Percentiles rank a stretch among this genome's conserved stretches.
phyloP scores from a whole-genome alignment of 2,113 vertebrate genomes.

The Pogona vitticeps region DNA sequence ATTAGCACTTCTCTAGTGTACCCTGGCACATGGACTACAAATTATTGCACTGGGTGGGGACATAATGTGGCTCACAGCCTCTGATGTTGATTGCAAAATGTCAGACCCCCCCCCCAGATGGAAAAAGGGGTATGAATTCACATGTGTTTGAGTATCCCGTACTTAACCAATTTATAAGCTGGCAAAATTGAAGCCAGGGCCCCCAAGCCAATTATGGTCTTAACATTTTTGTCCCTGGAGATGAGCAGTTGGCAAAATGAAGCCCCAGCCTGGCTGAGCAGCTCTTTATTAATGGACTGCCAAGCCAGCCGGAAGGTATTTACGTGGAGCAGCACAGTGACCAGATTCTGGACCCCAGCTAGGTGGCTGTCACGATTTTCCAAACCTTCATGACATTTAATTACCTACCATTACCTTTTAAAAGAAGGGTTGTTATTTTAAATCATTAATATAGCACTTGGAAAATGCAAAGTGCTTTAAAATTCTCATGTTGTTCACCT shows the following conservation, averaged over 20 bases:
- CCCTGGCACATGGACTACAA: neutral
- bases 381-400: slow-evolving; percentile 23
- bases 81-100: neutral
- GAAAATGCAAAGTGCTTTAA: slow-evolving; percentile 23
- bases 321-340: neutral
- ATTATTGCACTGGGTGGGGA: neutral
- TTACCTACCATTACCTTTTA: slow-evolving; percentile 23
- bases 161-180: neutral
- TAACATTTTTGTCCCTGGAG: neutral
- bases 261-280: neutral
- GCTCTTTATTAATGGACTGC: neutral
- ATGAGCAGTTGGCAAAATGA: neutral
- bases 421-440: slow-evolving; percentile 22
- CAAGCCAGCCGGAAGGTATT: neutral
- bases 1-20: neutral
- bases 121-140: neutral
- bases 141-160: neutral
- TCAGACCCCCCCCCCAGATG: neutral
- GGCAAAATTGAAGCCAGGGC: neutral
- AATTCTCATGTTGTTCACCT: slow-evolving; percentile 16
- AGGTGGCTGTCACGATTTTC: neutral
- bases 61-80: neutral
- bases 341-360: neutral
- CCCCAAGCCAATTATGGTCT: neutral
- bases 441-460: slow-evolving; percentile 24